Conservation (phyloP, 53 echinoderm and acorn worm species). For the Astropecten irregularis region DNA sequence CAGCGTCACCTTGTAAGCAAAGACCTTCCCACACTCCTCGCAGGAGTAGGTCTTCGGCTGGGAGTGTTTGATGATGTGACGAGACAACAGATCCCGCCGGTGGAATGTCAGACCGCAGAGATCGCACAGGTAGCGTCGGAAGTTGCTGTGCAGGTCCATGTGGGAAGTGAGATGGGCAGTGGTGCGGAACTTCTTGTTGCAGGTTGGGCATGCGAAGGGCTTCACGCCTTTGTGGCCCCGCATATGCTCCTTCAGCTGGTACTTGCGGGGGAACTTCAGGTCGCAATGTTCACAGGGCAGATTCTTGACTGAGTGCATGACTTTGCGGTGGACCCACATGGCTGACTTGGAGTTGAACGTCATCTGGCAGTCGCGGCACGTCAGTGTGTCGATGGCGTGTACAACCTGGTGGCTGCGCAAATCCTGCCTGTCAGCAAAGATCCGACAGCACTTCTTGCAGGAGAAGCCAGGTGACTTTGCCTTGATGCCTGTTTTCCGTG, state of each 20-base stretch:
- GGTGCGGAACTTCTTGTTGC: slow-evolving; percentile 62
- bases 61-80: slow-evolving; percentile 66
- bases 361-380: slow-evolving; percentile 55
- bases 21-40: slow-evolving; percentile 67
- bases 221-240: slow-evolving; percentile 51
- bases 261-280: slow-evolving; percentile 45
- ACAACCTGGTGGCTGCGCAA: slow-evolving; percentile 45
- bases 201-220: slow-evolving; percentile 51
- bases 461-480: slow-evolving; percentile 9
- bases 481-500: slow-evolving; percentile 3
- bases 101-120: slow-evolving; percentile 64
- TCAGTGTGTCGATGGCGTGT: slow-evolving; percentile 39
- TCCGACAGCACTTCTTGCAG: slow-evolving; percentile 61
- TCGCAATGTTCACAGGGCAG: slow-evolving; percentile 56
- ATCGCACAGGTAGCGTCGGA: slow-evolving; percentile 57
- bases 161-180: slow-evolving; percentile 56
- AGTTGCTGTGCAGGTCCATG: slow-evolving; percentile 56
- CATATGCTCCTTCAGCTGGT: slow-evolving; percentile 59
- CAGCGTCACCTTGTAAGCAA: slow-evolving; percentile 68
- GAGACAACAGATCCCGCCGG: slow-evolving; percentile 55
- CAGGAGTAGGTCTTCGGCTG: slow-evolving; percentile 67
- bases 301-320: slow-evolving; percentile 48
- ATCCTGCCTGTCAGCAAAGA: slow-evolving; percentile 44
- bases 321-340: slow-evolving; percentile 61
- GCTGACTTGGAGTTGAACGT: slow-evolving; percentile 54